Percentiles rank a stretch among this genome's conserved stretches.
Evolutionary conservation across 2,113 vertebrate species (phyloP).

Genomic region (Corythoichthys haematopterus): DNA sequence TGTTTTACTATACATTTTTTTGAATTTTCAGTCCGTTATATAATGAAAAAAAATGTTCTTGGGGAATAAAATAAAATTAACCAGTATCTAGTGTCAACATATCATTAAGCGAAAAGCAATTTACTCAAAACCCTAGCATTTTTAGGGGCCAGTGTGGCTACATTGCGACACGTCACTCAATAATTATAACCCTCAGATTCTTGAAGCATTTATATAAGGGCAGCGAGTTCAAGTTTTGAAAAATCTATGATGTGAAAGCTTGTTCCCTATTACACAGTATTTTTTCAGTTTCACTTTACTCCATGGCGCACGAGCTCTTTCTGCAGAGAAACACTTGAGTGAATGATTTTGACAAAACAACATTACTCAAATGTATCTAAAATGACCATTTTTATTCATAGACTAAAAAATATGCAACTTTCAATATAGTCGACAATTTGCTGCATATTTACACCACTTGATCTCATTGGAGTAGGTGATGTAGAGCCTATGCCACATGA

Average conservation of each 20-base stretch:
- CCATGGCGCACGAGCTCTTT: background rate
- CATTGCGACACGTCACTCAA: background rate
- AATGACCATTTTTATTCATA: too few relatives aligned
- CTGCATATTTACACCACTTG: too few relatives aligned
- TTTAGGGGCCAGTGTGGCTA: background rate
- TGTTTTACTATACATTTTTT: background rate
- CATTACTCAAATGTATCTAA: too few relatives aligned
- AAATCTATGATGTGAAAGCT: background rate
- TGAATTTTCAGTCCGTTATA: background rate
- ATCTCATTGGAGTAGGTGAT: too few relatives aligned
- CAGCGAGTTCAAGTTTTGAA: background rate
- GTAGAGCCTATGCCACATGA: too few relatives aligned
- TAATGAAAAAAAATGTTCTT: background rate
- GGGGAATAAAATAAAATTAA: background rate
- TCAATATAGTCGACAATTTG: too few relatives aligned
- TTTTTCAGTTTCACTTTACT: background rate
- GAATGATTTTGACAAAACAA: too few relatives aligned
- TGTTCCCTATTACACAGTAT: background rate
- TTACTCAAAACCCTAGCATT: background rate
- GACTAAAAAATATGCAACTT: too few relatives aligned
- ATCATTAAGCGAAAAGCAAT: background rate
- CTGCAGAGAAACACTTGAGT: background rate
- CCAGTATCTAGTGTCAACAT: background rate
- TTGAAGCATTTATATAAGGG: background rate
- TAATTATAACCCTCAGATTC: background rate